These are phyloP conservation scores for Enteromius trimaculatus DNA, from an alignment of 2,797 vertebrate genomes.

Conservation along the genomic window DNA sequence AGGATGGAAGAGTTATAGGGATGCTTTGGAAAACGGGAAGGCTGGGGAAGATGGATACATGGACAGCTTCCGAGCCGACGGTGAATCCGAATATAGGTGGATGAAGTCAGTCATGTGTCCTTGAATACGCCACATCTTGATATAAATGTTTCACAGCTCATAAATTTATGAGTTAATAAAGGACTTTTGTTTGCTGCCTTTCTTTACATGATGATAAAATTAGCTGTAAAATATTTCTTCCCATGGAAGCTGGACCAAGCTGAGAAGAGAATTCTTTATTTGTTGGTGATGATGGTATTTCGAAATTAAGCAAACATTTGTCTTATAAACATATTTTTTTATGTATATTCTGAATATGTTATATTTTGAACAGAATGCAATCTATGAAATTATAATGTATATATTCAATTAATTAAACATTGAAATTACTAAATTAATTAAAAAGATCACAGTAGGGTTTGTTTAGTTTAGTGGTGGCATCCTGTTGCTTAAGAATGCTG, in stretches of 20 bases:
- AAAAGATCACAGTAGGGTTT: neutral
- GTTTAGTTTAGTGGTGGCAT: neutral
- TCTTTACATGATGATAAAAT: slow-evolving; percentile 19
- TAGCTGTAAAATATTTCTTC: slow-evolving; percentile 10
- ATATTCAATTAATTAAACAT: neutral
- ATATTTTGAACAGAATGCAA: neutral
- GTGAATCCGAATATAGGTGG: slow-evolving; percentile 45
- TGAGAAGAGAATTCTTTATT: neutral
- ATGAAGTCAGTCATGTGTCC: slow-evolving; percentile 50
- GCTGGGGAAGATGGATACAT: slow-evolving; percentile 56
- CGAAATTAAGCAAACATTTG: neutral
- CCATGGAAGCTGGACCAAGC: neutral
- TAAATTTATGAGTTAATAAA: slow-evolving; percentile 38
- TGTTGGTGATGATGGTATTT: neutral
- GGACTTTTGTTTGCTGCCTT: slow-evolving; percentile 21
- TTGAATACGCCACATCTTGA: slow-evolving; percentile 38
- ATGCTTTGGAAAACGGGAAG: slow-evolving; percentile 51
- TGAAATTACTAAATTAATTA: neutral
- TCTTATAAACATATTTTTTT: neutral
- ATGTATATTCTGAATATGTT: neutral
- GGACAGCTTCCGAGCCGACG: slow-evolving; percentile 49
- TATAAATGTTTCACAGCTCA: slow-evolving; percentile 25
- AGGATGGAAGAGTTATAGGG: slow-evolving; percentile 62
- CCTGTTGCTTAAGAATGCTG: neutral
- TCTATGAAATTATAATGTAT: neutral